Evolutionary conservation across 2,113 vertebrate genomes (phyloP).

Genomic region (Acrocephalus arundinaceus): DNA sequence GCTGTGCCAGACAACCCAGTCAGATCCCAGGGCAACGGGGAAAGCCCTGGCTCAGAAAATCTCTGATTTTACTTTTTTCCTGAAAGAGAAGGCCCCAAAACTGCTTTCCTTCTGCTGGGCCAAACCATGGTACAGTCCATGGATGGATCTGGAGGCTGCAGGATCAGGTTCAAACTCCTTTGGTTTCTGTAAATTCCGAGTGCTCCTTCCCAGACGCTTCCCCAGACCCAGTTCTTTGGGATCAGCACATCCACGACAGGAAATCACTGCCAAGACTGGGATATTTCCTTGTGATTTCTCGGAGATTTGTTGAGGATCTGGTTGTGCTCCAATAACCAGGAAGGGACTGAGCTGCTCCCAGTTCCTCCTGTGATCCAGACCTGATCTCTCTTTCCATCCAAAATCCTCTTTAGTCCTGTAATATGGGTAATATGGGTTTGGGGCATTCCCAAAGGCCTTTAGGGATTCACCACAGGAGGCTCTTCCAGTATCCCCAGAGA

Average conservation of each 20-base stretch:
- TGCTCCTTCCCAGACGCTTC: background rate
- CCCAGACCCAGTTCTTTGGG: background rate
- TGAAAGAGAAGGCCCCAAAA: background rate
- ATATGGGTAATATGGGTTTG: accelerated
- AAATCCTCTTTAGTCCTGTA: background rate
- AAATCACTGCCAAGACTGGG: background rate
- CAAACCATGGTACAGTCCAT: too few species aligned
- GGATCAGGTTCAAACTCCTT: background rate
- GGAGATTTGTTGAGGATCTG: background rate
- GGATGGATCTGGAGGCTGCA: background rate
- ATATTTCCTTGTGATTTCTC: background rate
- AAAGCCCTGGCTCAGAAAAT: background rate
- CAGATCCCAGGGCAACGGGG: background rate
- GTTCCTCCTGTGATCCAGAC: background rate
- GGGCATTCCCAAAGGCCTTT: background rate
- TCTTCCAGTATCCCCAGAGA: background rate
- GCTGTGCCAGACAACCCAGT: background rate
- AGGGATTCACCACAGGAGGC: background rate
- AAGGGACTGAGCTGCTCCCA: background rate
- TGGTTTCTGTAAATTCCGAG: background rate
- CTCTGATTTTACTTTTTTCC: background rate
- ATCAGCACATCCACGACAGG: background rate
- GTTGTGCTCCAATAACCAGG: background rate
- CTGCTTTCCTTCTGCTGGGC: background rate
- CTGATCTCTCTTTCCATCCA: background rate